Percentiles rank a stretch among this genome's conserved stretches.
Conservation (phyloP, 2,113 vertebrate species). For the rat (Rattus norvegicus) region GRCr8 NC_086034.1:52274001-52274500, state of each 20-base stretch:
- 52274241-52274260: neutral
- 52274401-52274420: neutral
- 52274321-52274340: neutral
- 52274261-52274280: constrained; percentile 20
- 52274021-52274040: neutral
- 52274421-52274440: neutral
- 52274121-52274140: neutral
- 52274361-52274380: neutral
- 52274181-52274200: constrained; percentile 36
- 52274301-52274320: neutral
- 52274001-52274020: neutral
- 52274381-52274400: neutral
- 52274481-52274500: neutral
- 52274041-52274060: neutral
- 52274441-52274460: neutral
- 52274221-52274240: constrained; percentile 9
- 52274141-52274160: neutral
- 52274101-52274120: neutral
- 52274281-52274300: neutral
- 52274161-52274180: constrained; percentile 8
- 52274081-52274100: constrained; percentile 1
- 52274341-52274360: neutral
- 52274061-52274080: neutral
- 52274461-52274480: no score
- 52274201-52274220: neutral